Evolutionary conservation across 2,888 invertebrate species (phyloP).

Genomic region (Chironomus tentans): DNA sequence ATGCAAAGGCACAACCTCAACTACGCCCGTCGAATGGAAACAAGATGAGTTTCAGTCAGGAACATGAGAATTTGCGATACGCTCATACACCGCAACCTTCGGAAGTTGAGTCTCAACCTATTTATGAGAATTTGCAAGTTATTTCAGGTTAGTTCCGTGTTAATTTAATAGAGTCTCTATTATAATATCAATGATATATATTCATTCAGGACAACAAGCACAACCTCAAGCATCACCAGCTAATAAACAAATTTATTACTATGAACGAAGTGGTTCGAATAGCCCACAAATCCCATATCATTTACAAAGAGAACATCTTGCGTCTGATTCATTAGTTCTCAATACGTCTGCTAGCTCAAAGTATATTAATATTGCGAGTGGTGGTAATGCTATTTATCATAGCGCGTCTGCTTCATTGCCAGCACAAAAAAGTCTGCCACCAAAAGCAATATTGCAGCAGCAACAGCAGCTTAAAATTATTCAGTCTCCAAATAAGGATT

Average conservation of each 20-base stretch:
- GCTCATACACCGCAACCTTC: constrained; percentile 45
- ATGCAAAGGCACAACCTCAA: constrained; percentile 26
- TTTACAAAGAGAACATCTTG: constrained; percentile 26
- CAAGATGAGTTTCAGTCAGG: background rate
- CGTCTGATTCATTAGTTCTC: constrained; percentile 19
- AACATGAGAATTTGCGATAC: constrained; percentile 30
- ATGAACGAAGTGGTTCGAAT: constrained; percentile 25
- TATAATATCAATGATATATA: background rate
- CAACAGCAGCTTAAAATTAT: background rate
- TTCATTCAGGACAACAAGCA: constrained; percentile 39
- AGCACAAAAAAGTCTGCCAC: background rate
- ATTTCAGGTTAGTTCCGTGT: constrained; percentile 37
- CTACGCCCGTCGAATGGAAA: background rate
- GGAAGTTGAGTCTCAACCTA: constrained; percentile 46
- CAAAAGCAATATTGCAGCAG: background rate
- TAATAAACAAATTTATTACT: constrained; percentile 37
- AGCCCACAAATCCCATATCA: constrained; percentile 34
- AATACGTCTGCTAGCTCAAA: constrained; percentile 13
- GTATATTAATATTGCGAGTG: constrained; percentile 15
- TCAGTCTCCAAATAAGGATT: constrained; percentile 10
- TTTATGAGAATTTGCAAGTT: constrained; percentile 57
- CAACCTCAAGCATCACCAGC: constrained; percentile 42
- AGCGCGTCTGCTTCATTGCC: constrained; percentile 14
- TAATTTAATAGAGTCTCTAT: constrained; percentile 30
- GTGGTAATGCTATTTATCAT: constrained; percentile 8